Evolutionary conservation across 2,797 vertebrate species (phyloP).

Genomic region (Erpetoichthys calabaricus): DNA sequence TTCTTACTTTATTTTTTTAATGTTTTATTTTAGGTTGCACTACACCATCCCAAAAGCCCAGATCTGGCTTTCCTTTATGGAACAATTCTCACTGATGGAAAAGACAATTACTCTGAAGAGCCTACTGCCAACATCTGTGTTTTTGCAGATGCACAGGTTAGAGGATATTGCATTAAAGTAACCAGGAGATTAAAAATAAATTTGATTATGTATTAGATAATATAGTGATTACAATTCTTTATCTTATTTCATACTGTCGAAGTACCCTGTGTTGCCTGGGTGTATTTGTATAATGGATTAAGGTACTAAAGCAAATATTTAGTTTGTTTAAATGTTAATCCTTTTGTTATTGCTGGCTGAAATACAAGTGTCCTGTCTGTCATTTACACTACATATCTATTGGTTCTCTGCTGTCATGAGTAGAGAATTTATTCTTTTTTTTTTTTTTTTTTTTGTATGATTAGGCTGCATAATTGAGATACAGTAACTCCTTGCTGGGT

Average conservation of each 20-base stretch:
- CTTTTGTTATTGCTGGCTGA: too few relatives aligned
- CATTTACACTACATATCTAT: too few relatives aligned
- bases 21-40: constrained; percentile 54
- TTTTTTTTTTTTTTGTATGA: too few relatives aligned
- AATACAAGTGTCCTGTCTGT: too few relatives aligned
- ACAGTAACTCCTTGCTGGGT: too few relatives aligned
- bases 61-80: constrained; percentile 87
- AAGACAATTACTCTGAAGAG: constrained; percentile 60
- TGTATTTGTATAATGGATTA: too few relatives aligned
- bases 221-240: too few relatives aligned
- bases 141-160: constrained; percentile 86
- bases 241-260: neutral
- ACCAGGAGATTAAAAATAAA: neutral
- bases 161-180: constrained; percentile 10
- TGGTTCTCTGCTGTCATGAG: too few relatives aligned
- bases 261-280: too few relatives aligned
- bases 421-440: too few relatives aligned
- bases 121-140: constrained; percentile 82
- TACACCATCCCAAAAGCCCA: constrained; percentile 68
- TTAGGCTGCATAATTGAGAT: too few relatives aligned
- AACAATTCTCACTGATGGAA: constrained; percentile 86
- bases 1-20: too few relatives aligned
- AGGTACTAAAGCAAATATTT: neutral
- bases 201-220: neutral
- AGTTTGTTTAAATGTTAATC: neutral